These are phyloP conservation scores for Tragelaphus imberbis DNA, from an alignment of 2,113 vertebrate genomes.

Conservation along the genomic window DNA sequence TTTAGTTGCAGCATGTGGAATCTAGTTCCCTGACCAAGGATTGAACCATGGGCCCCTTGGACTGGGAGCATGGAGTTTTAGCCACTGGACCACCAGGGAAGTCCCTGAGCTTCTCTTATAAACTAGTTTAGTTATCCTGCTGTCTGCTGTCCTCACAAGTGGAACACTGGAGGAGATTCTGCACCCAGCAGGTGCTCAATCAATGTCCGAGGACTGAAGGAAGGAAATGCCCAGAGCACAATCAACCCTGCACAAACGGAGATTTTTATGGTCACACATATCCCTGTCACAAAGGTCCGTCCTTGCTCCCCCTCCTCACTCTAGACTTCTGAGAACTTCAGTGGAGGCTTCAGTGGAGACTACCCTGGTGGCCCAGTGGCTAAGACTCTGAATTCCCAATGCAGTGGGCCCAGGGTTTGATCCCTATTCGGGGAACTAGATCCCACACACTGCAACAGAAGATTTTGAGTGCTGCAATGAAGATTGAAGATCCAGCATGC, in stretches of 20 bases:
- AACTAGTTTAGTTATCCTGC: background rate
- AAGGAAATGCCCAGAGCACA: background rate
- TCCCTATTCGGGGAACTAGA: background rate
- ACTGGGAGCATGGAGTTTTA: background rate
- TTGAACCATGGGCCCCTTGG: background rate
- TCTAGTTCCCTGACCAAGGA: background rate
- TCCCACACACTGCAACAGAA: background rate
- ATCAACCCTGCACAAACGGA: background rate
- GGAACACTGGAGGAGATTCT: background rate
- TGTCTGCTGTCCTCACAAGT: background rate
- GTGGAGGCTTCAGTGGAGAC: background rate
- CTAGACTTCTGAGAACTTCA: background rate
- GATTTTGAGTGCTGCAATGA: background rate
- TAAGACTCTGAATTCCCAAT: background rate
- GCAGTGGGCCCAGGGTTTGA: accelerated
- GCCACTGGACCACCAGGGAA: background rate
- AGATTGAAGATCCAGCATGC: background rate
- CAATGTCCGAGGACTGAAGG: background rate
- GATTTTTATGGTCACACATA: background rate
- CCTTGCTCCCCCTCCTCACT: background rate
- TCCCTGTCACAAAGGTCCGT: too few relatives aligned
- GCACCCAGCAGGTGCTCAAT: background rate
- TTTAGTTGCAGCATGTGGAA: background rate
- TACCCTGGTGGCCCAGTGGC: background rate
- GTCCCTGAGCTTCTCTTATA: background rate